Conservation (phyloP, 2,113 vertebrate genomes). For the Pangasianodon hypophthalmus region DNA sequence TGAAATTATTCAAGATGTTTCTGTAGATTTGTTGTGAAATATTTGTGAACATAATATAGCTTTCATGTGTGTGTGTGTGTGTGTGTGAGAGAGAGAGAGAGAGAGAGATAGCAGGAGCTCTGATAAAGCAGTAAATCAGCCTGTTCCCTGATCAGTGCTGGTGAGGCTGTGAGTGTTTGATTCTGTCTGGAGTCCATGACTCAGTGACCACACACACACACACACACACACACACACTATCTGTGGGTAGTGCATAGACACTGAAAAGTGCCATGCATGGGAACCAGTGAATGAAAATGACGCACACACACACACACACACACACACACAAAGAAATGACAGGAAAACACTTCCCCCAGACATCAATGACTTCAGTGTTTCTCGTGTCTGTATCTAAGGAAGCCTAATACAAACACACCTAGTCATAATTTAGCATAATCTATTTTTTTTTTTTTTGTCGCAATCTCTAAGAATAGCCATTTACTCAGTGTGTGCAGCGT, state of each 20-base stretch:
- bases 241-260: constrained; percentile 16
- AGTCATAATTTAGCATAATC: constrained; percentile 19
- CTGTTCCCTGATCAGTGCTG: constrained; percentile 31
- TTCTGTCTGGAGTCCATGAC: constrained; percentile 47
- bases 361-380: constrained; percentile 33
- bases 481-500: background rate
- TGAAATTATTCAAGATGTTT: background rate
- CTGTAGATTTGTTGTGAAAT: background rate
- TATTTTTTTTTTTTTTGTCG: too few relatives aligned
- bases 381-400: constrained; percentile 22
- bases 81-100: background rate
- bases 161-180: constrained; percentile 44
- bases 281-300: constrained; percentile 5
- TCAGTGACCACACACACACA: constrained; percentile 49
- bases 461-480: too few relatives aligned
- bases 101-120: constrained; percentile 25
- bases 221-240: background rate
- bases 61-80: constrained; percentile 36
- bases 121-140: constrained; percentile 49
- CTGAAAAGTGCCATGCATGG: constrained; percentile 21
- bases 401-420: constrained; percentile 49
- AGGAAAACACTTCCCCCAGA: constrained; percentile 44
- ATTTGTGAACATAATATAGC: background rate
- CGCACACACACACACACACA: constrained; percentile 31
- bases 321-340: constrained; percentile 32